Base-by-base conservation (phyloP, 2,797 vertebrate species). In the Chelmon rostratus region DNA sequence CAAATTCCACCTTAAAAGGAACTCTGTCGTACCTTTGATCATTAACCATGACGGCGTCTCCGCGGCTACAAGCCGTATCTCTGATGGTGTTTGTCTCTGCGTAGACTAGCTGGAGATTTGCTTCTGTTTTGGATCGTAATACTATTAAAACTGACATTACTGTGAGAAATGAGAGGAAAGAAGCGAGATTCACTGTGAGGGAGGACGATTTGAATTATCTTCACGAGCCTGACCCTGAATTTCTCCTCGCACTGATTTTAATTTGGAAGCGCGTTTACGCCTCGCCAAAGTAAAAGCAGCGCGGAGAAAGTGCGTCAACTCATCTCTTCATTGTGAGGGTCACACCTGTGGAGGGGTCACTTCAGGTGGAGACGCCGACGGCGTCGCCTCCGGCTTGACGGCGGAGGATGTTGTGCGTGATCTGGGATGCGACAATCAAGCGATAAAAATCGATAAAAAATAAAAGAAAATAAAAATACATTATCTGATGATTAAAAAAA, bases 401-500 rank as follows among this genome's bases (percentile, higher is more conserved):
- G 78, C 72, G 81, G 63, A 73, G 64, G 85, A 86, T 66, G 88
- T 81, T 86, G 84, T 87, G 88, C 66, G 73, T 83, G 81, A 85
- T 66, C 89, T 70, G 76, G 63, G 86, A 76, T 81, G 91, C 75
- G 84, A 91, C 87, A 90, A 91, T 91, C 91, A 89, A 87, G 82
- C 90, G 83, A 86, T 47, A 84, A 89, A 50, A 89, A 81, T 56
- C 13, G 8, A 52, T 75, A 83, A 83, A 81, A 79, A 2, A 77
- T 73, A 5, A 10, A 3, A 54, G 75, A 74, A 72, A 71, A 80
- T 42, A 86, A 71, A 53, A 76, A 50, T 58, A 46, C 66, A 63
- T 73, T 53, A 74, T 82, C 81, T 84, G 80, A 82, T 79, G 10
- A 31, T 81, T 47, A 15, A 35, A 56, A 69, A 69, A 72, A 49